Conservation (phyloP, 2,888 invertebrate species). For the Nemotelus pantherinus region DNA sequence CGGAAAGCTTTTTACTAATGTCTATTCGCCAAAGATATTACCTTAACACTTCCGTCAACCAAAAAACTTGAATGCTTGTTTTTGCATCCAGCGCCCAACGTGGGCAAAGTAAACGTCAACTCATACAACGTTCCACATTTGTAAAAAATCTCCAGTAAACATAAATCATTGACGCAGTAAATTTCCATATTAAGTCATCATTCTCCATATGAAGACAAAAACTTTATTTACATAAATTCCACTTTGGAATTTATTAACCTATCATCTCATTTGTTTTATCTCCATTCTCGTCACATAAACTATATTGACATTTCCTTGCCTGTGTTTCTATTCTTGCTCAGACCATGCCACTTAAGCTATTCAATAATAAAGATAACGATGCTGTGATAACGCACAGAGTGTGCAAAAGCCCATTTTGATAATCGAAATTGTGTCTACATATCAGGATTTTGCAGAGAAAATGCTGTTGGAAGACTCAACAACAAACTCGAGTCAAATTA, state of each 20-base stretch:
- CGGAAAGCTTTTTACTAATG: too few species aligned
- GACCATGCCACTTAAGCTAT: not conserved
- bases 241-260: slow-evolving; percentile 7
- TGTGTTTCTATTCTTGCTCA: not conserved
- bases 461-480: not conserved
- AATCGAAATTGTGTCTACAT: slow-evolving; percentile 19
- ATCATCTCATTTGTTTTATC: slow-evolving; percentile 36
- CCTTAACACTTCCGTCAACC: too few species aligned
- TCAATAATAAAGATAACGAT: slow-evolving; percentile 32
- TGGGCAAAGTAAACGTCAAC: too few species aligned
- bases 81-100: too few species aligned
- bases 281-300: slow-evolving; percentile 21
- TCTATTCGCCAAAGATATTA: too few species aligned
- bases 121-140: not conserved
- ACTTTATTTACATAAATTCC: slow-evolving; percentile 5
- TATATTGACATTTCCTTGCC: slow-evolving; percentile 12
- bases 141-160: not conserved
- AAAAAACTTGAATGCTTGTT: too few species aligned
- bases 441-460: not conserved
- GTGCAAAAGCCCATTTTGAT: slow-evolving; percentile 20
- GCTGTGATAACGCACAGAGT: slow-evolving; percentile 5
- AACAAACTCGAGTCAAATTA: slow-evolving; percentile 30
- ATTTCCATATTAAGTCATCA: slow-evolving; percentile 27
- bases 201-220: not conserved
- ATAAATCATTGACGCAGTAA: not conserved